These are phyloP conservation scores for Myxocyprinus asiaticus DNA, from an alignment of 2,113 vertebrate genomes.

Conservation along the genomic window DNA sequence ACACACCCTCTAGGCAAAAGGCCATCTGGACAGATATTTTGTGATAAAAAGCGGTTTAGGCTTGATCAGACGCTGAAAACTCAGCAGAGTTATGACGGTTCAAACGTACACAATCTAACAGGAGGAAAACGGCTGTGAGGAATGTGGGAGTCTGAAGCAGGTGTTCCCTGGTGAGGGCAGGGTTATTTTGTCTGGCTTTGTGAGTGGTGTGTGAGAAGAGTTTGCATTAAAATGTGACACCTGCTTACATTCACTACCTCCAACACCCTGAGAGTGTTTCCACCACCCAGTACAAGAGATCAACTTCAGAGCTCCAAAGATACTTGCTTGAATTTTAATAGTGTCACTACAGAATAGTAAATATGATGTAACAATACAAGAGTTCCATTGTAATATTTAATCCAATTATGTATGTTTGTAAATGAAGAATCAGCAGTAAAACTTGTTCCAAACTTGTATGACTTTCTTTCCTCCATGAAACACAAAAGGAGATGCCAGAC, in stretches of 20 bases:
- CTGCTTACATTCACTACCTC: slow-evolving; percentile 23
- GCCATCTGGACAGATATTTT: neutral
- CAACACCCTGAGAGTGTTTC: neutral
- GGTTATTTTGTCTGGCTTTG: slow-evolving; percentile 39
- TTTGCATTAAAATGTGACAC: slow-evolving; percentile 31
- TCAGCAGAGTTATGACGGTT: slow-evolving; percentile 7
- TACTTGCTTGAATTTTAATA: too few relatives aligned
- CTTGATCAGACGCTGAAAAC: slow-evolving; percentile 18
- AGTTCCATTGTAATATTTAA: too few relatives aligned
- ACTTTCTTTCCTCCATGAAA: too few relatives aligned
- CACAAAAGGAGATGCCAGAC: too few relatives aligned
- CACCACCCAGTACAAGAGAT: neutral
- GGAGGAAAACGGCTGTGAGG: slow-evolving; percentile 6
- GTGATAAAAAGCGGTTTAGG: neutral
- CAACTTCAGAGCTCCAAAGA: neutral
- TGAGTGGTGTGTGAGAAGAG: slow-evolving; percentile 20
- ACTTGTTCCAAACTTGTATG: too few relatives aligned
- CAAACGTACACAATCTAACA: slow-evolving; percentile 7
- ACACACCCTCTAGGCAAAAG: neutral
- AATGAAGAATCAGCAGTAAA: too few relatives aligned
- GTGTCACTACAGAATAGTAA: neutral
- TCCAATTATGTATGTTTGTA: too few relatives aligned
- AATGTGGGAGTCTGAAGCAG: slow-evolving; percentile 40
- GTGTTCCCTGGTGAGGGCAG: slow-evolving; percentile 29
- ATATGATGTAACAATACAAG: neutral